Evolutionary conservation across 2,797 vertebrate genomes (phyloP).

Genomic region (Spinibarbus caldwelli): DNA sequence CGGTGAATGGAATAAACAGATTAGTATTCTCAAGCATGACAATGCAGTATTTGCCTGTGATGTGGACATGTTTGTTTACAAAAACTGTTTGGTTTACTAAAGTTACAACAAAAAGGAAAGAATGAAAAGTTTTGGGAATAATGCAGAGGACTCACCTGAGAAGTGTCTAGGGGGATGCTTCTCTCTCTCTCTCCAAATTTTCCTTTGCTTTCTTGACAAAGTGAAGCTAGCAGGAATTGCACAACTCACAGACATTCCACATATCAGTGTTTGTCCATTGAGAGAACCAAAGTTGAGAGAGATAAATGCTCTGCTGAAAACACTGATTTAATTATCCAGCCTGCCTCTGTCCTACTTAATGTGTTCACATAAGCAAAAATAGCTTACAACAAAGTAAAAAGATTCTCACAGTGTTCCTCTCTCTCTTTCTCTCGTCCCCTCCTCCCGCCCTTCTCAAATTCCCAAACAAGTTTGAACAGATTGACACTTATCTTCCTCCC

Average conservation of each 20-base stretch:
- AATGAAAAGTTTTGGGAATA: slow-evolving; percentile 21
- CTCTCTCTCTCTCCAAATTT: slow-evolving; percentile 48
- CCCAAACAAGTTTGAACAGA: slow-evolving; percentile 87
- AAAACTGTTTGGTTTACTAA: slow-evolving; percentile 33
- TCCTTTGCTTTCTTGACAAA: slow-evolving; percentile 64
- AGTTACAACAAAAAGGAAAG: not conserved
- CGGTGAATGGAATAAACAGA: not conserved
- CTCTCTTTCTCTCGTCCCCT: slow-evolving; percentile 60
- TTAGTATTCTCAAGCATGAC: not conserved
- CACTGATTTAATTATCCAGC: slow-evolving; percentile 47
- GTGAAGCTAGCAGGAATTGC: slow-evolving; percentile 70
- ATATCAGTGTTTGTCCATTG: slow-evolving; percentile 62
- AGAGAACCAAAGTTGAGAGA: slow-evolving; percentile 59
- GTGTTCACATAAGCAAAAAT: slow-evolving; percentile 54
- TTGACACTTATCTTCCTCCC: slow-evolving; percentile 80
- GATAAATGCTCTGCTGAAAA: slow-evolving; percentile 56
- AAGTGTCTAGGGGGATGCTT: slow-evolving; percentile 59
- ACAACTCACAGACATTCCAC: slow-evolving; percentile 70
- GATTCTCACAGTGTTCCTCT: slow-evolving; percentile 61
- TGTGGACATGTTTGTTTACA: slow-evolving; percentile 16
- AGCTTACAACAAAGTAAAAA: slow-evolving; percentile 69
- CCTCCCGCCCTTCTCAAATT: slow-evolving; percentile 79
- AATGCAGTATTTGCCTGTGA: not conserved
- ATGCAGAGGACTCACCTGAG: slow-evolving; percentile 74
- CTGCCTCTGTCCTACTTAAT: slow-evolving; percentile 43